Conservation (phyloP, 2,888 invertebrate genomes). For the Nemurella pictetii region DNA sequence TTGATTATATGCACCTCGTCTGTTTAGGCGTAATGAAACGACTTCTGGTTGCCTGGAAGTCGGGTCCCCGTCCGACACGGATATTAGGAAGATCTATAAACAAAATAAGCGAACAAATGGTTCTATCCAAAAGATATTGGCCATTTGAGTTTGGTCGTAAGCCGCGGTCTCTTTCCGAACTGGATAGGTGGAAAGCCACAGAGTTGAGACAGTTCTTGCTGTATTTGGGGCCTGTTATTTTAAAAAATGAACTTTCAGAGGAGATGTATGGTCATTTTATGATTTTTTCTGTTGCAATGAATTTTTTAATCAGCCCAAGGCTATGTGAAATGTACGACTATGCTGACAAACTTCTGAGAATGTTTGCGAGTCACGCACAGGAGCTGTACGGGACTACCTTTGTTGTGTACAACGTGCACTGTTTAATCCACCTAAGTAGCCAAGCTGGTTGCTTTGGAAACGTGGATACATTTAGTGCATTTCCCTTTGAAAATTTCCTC, state of each 20-base stretch:
- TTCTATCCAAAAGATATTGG: background rate
- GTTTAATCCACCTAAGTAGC: background rate
- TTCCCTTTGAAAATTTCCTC: constrained; percentile 45
- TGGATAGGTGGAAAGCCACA: constrained; percentile 46
- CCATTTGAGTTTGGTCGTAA: constrained; percentile 45
- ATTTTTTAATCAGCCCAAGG: background rate
- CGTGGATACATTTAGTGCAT: constrained; percentile 43
- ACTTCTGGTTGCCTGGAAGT: constrained; percentile 36
- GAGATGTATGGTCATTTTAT: constrained; percentile 15
- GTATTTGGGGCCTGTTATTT: constrained; percentile 45
- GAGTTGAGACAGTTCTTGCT: constrained; percentile 46
- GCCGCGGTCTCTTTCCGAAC: constrained; percentile 44
- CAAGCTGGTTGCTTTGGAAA: constrained; percentile 42
- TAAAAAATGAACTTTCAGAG: constrained; percentile 40
- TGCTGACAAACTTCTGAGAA: background rate
- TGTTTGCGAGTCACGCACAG: no score
- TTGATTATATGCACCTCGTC: constrained; percentile 41
- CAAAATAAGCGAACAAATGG: background rate
- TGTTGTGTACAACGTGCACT: no score
- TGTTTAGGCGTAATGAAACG: constrained; percentile 37
- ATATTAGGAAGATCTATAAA: background rate
- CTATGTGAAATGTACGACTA: background rate
- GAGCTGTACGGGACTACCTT: no score
- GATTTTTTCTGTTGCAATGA: constrained; percentile 17
- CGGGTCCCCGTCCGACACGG: constrained; percentile 31